Evolutionary conservation across 2,888 invertebrate species (phyloP), one percentile per base, ranked within the genome.

Genomic region (Diarsia mendica): DNA sequence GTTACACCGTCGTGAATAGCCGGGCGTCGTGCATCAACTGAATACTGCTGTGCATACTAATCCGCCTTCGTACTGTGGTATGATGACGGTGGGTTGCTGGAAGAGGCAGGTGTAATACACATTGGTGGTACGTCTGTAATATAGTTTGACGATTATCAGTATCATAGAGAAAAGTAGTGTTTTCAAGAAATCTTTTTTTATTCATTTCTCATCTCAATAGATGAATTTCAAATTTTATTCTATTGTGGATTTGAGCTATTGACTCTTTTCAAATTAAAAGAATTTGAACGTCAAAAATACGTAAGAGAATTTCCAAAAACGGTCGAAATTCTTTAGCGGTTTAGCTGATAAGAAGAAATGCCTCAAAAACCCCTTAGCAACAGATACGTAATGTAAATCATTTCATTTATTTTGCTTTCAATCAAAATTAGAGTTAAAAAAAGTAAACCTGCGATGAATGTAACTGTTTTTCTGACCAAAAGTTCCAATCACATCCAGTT

Each of bases 31-130:
- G 91, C 90, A 90, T 92, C 91, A 90, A 88, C 87, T 80, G 87
- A 87, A 86, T 73, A 88, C 88, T 88, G 91, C 86, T 77, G 74
- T 77, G 93, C 91, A 93, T 93, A 93, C 91, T 91, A 93, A 93
- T 92, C 86, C 78, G 73, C 72, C 77, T n/a, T 68, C 55, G 71
- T 68, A 74, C 70, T 63, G 70, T 69, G 72, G 11, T 10, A 73
- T 83, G 78, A 39, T 20, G 79, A 74, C 6, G 46, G 2, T 46
- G 8, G 28, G 11, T 39, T 49, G 58, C 83, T 72, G 28, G 83
- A 83, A 75, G 72, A 23, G 82, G 6, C 67, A n/a, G 23, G 23
- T 53, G 51, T 3, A 5, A 39, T 20, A 23, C 6, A 23, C 15
- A 1, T 10, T 10, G 10, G 10, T 33, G 6, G 63, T 63, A 23